Percentiles rank a stretch among this genome's conserved stretches.
Conservation (phyloP, 2,113 vertebrate genomes). For the Hemiscyllium ocellatum region DNA sequence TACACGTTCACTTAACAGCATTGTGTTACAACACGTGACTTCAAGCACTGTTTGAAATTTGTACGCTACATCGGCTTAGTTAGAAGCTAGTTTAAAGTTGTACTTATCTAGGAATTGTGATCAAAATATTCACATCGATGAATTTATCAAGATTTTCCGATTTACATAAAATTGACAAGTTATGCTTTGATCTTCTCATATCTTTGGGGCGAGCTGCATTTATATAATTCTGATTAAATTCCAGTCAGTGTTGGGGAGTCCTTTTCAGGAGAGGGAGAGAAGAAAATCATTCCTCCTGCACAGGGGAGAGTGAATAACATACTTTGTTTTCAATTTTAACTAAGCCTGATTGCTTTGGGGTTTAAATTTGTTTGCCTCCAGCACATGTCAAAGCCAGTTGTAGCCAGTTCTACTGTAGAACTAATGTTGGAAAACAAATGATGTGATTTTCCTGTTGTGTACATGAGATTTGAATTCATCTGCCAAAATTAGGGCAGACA, state of each 20-base stretch:
- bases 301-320: background rate
- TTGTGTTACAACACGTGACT: background rate
- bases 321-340: background rate
- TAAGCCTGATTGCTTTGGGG: background rate
- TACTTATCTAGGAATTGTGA: background rate
- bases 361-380: background rate
- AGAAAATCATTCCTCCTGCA: background rate
- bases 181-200: background rate
- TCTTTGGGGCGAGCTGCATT: background rate
- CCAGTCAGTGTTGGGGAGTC: background rate
- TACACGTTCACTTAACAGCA: background rate
- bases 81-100: background rate
- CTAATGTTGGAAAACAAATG: background rate
- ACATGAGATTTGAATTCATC: background rate
- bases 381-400: background rate
- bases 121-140: background rate
- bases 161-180: background rate
- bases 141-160: background rate
- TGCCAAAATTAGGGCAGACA: background rate
- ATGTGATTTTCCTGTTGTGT: background rate
- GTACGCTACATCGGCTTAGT: background rate
- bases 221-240: background rate
- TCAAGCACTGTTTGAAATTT: background rate
- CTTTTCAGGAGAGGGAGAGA: background rate
- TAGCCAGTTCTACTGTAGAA: background rate